Percentiles rank a stretch among this genome's conserved stretches.
These are phyloP conservation scores for Periparus ater DNA, from an alignment of 2,797 vertebrate genomes.

Conservation along the genomic window DNA sequence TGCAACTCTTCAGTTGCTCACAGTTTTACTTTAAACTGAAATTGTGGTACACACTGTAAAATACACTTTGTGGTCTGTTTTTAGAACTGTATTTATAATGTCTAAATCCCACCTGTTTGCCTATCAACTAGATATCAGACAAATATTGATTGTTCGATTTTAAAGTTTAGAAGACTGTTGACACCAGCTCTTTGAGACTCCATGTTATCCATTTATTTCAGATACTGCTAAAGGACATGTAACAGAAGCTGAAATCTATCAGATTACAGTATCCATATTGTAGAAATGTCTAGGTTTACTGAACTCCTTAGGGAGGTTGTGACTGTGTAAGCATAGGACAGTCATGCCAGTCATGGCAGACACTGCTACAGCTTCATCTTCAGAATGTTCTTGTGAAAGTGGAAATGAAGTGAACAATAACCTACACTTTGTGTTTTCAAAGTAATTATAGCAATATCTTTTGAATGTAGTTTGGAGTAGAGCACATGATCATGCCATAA, in stretches of 20 bases:
- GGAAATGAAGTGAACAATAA: slow-evolving; percentile 50
- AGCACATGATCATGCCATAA: slow-evolving; percentile 60
- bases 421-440: slow-evolving; percentile 66
- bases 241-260: slow-evolving; percentile 26
- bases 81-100: slow-evolving; percentile 52
- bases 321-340: neutral
- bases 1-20: slow-evolving; percentile 4
- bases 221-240: neutral
- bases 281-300: slow-evolving; percentile 29
- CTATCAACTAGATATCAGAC: slow-evolving; percentile 30
- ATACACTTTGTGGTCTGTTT: slow-evolving; percentile 57
- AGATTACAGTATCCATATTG: neutral
- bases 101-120: slow-evolving; percentile 43
- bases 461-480: slow-evolving; percentile 66
- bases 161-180: slow-evolving; percentile 4
- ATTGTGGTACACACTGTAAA: slow-evolving; percentile 46
- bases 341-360: neutral
- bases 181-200: slow-evolving; percentile 28
- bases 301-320: neutral
- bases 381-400: slow-evolving; percentile 60
- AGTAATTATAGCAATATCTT: slow-evolving; percentile 68
- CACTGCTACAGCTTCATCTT: slow-evolving; percentile 46
- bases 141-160: neutral
- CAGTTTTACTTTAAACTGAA: slow-evolving; percentile 28
- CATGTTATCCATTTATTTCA: neutral